phyloP scores from a whole-genome alignment of 1,140 invertebrate genomes.

The Platyscapa corneri region DNA sequence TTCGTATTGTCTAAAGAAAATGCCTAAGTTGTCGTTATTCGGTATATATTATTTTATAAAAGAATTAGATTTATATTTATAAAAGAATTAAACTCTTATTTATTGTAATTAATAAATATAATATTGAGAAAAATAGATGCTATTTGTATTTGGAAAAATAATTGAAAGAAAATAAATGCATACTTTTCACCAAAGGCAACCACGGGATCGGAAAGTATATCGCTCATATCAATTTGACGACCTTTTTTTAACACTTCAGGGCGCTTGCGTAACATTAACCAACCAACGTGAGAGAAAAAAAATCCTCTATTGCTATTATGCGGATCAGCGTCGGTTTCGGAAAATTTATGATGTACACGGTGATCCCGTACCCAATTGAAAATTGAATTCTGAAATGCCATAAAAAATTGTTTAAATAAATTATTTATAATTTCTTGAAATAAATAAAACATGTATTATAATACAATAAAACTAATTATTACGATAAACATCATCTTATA shows the following conservation, averaged over 20 bases:
- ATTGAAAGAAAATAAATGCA: background rate
- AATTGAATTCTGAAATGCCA: constrained; percentile 45
- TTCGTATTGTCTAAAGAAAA: too few species aligned
- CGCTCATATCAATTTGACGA: constrained; percentile 48
- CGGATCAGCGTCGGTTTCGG: constrained; percentile 50
- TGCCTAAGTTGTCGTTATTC: too few species aligned
- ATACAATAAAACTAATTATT: too few species aligned
- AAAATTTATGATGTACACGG: constrained; percentile 52
- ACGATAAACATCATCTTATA: too few species aligned
- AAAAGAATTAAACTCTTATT: too few species aligned
- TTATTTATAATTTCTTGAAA: background rate
- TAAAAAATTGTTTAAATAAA: background rate
- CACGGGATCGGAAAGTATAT: constrained; percentile 43
- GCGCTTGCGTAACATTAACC: constrained; percentile 50
- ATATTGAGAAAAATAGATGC: too few species aligned
- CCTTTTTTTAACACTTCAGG: constrained; percentile 47
- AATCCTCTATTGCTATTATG: constrained; percentile 50
- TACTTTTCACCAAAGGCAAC: constrained; percentile 48
- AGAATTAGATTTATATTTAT: too few species aligned
- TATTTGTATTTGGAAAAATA: too few species aligned
- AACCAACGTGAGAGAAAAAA: constrained; percentile 50
- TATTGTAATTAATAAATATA: too few species aligned
- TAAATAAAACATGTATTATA: background rate
- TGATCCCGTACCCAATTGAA: constrained; percentile 52
- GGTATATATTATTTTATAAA: too few species aligned